Conservation (phyloP, 2,888 invertebrate species). For the Dynastes maya region DNA sequence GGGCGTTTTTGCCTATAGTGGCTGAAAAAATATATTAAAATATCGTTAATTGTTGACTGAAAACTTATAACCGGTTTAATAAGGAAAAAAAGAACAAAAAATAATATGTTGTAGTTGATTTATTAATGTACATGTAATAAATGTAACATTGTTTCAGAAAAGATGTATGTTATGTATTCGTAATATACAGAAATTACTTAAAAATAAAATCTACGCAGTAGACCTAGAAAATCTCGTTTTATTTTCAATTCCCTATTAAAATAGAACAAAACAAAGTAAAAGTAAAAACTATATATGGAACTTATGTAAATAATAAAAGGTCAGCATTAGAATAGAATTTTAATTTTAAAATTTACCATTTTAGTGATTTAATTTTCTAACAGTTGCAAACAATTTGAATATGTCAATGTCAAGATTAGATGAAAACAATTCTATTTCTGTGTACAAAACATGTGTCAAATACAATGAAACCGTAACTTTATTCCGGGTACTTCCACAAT, state of each 20-base stretch:
- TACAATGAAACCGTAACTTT: not conserved
- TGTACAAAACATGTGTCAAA: conserved; percentile 18
- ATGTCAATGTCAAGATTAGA: no score
- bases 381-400: no score
- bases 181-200: conserved; percentile 11
- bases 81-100: conserved; percentile 1
- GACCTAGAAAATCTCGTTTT: not conserved
- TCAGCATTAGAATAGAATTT: no score
- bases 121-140: conserved; percentile 12
- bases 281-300: no score
- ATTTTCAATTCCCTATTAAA: no score
- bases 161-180: conserved; percentile 30
- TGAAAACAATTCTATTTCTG: no score
- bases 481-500: not conserved
- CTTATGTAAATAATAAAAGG: no score
- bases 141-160: conserved; percentile 29
- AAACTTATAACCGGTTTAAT: not conserved
- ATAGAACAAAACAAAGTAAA: no score
- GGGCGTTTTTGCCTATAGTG: not conserved
- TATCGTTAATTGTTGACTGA: conserved; percentile 13
- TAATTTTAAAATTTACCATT: no score
- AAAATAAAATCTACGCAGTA: conserved; percentile 13
- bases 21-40: not conserved
- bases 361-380: no score
- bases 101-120: conserved; percentile 2